These are phyloP conservation scores for Sweltsa coloradensis DNA, from an alignment of 1,140 invertebrate species.

Conservation along the genomic window DNA sequence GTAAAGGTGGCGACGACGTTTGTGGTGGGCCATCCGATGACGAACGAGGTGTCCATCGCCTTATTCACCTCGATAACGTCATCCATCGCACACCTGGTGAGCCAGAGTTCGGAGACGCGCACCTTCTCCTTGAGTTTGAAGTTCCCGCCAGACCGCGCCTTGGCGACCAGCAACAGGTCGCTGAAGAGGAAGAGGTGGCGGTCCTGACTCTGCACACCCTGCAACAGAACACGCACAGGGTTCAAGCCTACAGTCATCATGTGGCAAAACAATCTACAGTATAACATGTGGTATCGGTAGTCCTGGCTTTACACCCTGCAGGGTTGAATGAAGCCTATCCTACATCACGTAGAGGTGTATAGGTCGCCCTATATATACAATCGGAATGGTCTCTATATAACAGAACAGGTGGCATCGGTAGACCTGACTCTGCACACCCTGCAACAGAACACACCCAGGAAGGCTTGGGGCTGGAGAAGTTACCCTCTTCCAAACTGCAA, in stretches of 20 bases:
- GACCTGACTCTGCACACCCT: slow-evolving; percentile 58
- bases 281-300: no score
- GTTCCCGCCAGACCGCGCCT: slow-evolving; percentile 65
- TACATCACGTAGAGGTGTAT: no score
- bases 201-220: slow-evolving; percentile 60
- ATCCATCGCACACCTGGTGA: slow-evolving; percentile 48
- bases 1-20: slow-evolving; percentile 67
- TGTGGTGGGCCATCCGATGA: slow-evolving; percentile 76
- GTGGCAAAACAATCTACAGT: no score
- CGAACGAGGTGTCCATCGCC: slow-evolving; percentile 64
- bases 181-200: slow-evolving; percentile 79
- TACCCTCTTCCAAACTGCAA: no score
- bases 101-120: slow-evolving; percentile 69
- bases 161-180: slow-evolving; percentile 74
- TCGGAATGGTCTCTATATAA: no score
- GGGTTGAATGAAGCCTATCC: no score
- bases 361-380: no score
- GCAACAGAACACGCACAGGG: slow-evolving; percentile 16
- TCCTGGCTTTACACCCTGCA: no score
- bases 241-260: no score
- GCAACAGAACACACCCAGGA: no score
- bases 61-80: slow-evolving; percentile 50
- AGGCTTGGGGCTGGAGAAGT: no score
- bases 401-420: no score
- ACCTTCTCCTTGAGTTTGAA: slow-evolving; percentile 82